Conservation (phyloP, 1,140 invertebrate species). For the Aphis craccivora region DNA sequence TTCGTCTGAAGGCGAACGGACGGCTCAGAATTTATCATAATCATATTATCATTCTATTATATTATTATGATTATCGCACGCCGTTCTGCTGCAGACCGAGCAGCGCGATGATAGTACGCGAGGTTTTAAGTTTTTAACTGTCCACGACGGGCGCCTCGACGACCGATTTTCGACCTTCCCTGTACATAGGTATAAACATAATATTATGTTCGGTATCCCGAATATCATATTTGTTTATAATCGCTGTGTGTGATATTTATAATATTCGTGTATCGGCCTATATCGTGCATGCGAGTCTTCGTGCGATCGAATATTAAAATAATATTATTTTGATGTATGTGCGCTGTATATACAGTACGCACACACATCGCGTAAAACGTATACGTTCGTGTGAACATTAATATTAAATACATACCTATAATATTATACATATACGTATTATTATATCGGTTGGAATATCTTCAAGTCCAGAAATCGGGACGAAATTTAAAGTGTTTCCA, state of each 20-base stretch:
- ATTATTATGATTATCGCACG: too few species aligned
- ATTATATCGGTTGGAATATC: background rate
- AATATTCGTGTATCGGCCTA: background rate
- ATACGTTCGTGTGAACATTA: background rate
- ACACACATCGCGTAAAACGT: background rate
- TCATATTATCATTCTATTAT: too few species aligned
- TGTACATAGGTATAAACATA: too few species aligned
- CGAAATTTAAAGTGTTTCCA: background rate
- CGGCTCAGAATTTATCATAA: too few species aligned
- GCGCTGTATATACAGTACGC: background rate
- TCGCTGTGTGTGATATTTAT: background rate
- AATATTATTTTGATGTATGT: background rate
- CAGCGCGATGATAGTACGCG: too few species aligned
- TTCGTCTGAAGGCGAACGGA: background rate
- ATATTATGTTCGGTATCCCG: too few species aligned
- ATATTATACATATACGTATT: background rate
- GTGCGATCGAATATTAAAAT: conserved; percentile 5
- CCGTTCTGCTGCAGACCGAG: too few species aligned
- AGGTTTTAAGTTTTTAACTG: too few species aligned
- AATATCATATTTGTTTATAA: background rate
- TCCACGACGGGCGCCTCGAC: too few species aligned
- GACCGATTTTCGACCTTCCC: too few species aligned
- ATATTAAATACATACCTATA: background rate
- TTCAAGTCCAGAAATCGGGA: background rate
- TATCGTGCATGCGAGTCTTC: background rate